These are phyloP conservation scores for Trichoplusia ni DNA, from an alignment of 1,140 invertebrate species.

Conservation along the genomic window DNA sequence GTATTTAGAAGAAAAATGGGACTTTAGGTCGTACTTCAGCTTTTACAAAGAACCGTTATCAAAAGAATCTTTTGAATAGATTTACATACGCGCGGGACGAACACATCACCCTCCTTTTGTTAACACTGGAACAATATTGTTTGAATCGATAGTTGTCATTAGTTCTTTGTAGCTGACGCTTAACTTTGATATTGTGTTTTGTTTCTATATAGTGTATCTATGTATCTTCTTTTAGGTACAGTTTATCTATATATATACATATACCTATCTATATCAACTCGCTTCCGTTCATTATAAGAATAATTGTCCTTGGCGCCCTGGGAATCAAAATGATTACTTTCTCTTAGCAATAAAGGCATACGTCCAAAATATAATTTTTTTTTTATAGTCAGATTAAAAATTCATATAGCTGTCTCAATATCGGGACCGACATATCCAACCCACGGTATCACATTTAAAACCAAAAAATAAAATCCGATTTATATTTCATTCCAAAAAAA, in stretches of 20 bases:
- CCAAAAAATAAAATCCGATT: slow-evolving; percentile 11
- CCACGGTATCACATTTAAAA: neutral
- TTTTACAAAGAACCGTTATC: slow-evolving; percentile 49
- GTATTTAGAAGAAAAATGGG: slow-evolving; percentile 63
- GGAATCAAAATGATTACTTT: no score
- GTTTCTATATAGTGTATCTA: neutral
- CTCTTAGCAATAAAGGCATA: no score
- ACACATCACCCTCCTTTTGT: slow-evolving; percentile 21
- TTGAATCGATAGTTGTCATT: slow-evolving; percentile 9
- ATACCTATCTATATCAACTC: no score
- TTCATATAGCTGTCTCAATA: no score
- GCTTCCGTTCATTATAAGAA: no score
- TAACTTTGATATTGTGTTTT: neutral
- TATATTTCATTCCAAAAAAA: slow-evolving; percentile 15
- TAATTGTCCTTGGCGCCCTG: no score
- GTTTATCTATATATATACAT: neutral
- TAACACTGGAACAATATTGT: slow-evolving; percentile 21
- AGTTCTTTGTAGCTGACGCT: neutral
- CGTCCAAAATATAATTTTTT: no score
- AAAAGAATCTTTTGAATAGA: slow-evolving; percentile 45
- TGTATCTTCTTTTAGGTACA: neutral
- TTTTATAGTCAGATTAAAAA: no score
- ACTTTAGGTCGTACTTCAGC: slow-evolving; percentile 44
- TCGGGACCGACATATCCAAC: no score
- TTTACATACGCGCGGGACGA: slow-evolving; percentile 39